Base-by-base conservation (phyloP, 2,888 invertebrate species). In the Auanema freiburgensis region DNA sequence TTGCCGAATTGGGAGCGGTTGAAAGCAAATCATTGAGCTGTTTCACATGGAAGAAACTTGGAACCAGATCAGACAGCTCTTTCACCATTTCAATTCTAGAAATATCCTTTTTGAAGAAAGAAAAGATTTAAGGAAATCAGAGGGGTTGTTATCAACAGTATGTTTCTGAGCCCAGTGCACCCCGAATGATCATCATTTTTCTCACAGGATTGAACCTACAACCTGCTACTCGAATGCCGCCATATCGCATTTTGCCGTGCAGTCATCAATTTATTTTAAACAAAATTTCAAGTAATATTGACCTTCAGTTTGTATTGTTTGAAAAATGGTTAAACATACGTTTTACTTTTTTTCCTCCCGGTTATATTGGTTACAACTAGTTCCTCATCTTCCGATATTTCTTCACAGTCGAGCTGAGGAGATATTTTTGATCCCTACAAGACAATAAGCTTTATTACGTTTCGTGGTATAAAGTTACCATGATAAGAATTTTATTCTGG, bases 1-100 rank as follows among this genome's bases (percentile, higher is more conserved):
- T 66, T 16, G 66, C 61, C 1, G 71, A 69, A 25, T 69, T 69
- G 1, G 76, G 76, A 0, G 73, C 73, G 0, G 73, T 76, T 6
- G 71, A 59, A 25, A 76, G 53, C 16, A 76, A 55, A 58, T 76
- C 76, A 41, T 68, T 66, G 51, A 84, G 67, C 43, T 84, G 83
- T 52, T 72, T 76, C 56, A 83, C 74, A 33, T 79, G 70, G 46
- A 77, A 74, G 76, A 86, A 79, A 72, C 84, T 75, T 71, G 87
- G 73, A 25, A 80, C 80, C 16, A 80, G 72, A 67, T 87, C 86
- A 12, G 87, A 87, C 53, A 88, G 80, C 66, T 86, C 87, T 66
- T 83, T 84, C 53, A 85, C 84, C 14, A 87, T 77, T n/a, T 51
- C 46, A 43, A 62, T 67, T 50, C 60, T 63, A 33, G 12, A 65